A percentile compares a stretch with the other conserved stretches of the same genome.
Evolutionary conservation across 2,888 invertebrate genomes (phyloP).

Genomic region (Acutogordius australiensis): DNA sequence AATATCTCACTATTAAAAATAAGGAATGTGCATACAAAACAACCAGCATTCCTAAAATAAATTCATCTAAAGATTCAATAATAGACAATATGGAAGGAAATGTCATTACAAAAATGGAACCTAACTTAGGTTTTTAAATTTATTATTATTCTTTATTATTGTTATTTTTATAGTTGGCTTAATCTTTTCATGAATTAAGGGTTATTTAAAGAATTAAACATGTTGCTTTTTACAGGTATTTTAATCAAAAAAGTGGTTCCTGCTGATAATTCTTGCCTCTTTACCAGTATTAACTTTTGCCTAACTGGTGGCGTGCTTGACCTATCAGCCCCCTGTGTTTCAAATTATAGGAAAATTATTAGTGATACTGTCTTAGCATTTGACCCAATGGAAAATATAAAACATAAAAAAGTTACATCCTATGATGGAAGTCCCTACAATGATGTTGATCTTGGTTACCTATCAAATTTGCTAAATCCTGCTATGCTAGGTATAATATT

Average conservation of each 20-base stretch:
- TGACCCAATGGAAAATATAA: not conserved
- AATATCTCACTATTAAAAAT: too few relatives aligned
- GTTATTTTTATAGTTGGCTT: too few relatives aligned
- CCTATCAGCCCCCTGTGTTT: not conserved
- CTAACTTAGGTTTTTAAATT: too few relatives aligned
- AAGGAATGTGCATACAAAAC: too few relatives aligned
- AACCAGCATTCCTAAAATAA: too few relatives aligned
- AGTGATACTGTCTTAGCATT: not conserved
- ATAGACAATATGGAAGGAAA: too few relatives aligned
- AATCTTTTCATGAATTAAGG: too few relatives aligned
- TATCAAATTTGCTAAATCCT: not conserved
- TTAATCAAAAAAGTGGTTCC: conserved; percentile 46
- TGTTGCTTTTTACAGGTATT: too few relatives aligned
- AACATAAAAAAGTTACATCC: not conserved
- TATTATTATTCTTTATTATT: too few relatives aligned
- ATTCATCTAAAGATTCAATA: too few relatives aligned
- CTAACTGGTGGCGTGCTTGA: conserved; percentile 18
- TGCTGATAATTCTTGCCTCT: conserved; percentile 78
- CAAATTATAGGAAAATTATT: not conserved
- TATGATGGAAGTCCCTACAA: not conserved
- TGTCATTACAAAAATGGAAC: too few relatives aligned
- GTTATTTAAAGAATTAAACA: too few relatives aligned
- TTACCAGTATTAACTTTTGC: conserved; percentile 48
- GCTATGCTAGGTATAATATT: not conserved
- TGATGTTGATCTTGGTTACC: not conserved